Evolutionary conservation across 2,113 vertebrate genomes (phyloP).

Genomic region (Helogale parvula): DNA sequence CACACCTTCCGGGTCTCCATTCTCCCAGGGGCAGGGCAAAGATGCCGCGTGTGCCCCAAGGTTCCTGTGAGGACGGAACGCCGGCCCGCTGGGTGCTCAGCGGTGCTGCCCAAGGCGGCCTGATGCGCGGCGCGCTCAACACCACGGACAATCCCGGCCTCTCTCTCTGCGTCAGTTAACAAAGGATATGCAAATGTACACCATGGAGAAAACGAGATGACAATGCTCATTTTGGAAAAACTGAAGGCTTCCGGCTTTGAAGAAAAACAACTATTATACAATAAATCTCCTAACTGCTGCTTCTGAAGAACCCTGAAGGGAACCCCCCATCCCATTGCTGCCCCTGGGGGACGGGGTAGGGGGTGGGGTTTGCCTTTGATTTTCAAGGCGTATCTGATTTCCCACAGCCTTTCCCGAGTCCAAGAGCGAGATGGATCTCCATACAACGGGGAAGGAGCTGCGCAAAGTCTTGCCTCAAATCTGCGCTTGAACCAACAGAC

Average conservation of each 20-base stretch:
- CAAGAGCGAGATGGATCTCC: background rate
- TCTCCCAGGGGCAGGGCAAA: background rate
- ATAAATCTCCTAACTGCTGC: slow-evolving; percentile 14
- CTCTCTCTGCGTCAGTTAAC: background rate
- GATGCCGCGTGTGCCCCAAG: background rate
- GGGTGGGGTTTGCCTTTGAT: slow-evolving; percentile 18
- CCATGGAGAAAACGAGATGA: background rate
- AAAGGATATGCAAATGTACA: background rate
- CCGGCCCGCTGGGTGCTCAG: background rate
- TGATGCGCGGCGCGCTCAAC: background rate
- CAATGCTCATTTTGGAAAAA: slow-evolving; percentile 46
- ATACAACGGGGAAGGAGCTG: slow-evolving; percentile 58
- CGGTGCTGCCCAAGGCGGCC: background rate
- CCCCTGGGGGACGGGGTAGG: background rate
- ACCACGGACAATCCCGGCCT: background rate
- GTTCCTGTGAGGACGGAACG: background rate
- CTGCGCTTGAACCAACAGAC: slow-evolving; percentile 43
- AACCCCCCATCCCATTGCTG: background rate
- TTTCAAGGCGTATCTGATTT: slow-evolving; percentile 56
- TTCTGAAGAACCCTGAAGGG: background rate
- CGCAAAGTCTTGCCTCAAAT: slow-evolving; percentile 36
- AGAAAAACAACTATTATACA: slow-evolving; percentile 40
- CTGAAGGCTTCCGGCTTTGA: background rate
- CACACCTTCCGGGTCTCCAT: background rate
- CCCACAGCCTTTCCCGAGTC: slow-evolving; percentile 48